Evolutionary conservation across 2,888 invertebrate species (phyloP).

Genomic region (Carterocephalus palaemon): DNA sequence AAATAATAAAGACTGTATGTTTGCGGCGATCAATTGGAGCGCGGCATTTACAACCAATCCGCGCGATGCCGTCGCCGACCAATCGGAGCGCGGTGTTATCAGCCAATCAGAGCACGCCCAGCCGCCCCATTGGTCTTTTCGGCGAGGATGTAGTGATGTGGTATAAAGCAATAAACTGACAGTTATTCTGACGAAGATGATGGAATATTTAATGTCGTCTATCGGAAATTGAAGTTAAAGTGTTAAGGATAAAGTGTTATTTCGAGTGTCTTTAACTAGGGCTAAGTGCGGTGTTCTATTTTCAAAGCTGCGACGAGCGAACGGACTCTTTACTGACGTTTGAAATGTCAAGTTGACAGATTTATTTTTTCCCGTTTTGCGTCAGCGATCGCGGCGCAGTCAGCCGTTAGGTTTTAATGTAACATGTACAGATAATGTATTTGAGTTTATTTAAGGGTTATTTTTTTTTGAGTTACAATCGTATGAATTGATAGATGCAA

Average conservation of each 20-base stretch:
- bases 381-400: conserved; percentile 1
- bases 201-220: conserved; percentile 18
- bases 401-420: background rate
- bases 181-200: conserved; percentile 26
- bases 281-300: conserved; percentile 29
- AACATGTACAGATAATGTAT: conserved; percentile 6
- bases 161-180: conserved; percentile 34
- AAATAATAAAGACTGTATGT: conserved; percentile 18
- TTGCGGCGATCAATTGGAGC: conserved; percentile 12
- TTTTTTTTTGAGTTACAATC: conserved; percentile 7
- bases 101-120: conserved; percentile 20
- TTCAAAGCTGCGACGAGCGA: conserved; percentile 5
- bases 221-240: conserved; percentile 38
- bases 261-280: conserved; percentile 39
- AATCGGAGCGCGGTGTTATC: conserved; percentile 14
- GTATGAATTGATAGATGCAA: background rate
- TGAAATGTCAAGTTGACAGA: conserved; percentile 22
- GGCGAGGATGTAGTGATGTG: conserved; percentile 24
- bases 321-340: conserved; percentile 19
- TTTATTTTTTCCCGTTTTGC: conserved; percentile 13
- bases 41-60: conserved; percentile 19
- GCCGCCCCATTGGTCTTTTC: conserved; percentile 15
- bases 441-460: conserved; percentile 11
- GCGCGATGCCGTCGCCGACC: conserved; percentile 12
- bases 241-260: conserved; percentile 57